Evolutionary conservation across 2,797 vertebrate genomes (phyloP).

Genomic region (Rhyacichthys aspro): DNA sequence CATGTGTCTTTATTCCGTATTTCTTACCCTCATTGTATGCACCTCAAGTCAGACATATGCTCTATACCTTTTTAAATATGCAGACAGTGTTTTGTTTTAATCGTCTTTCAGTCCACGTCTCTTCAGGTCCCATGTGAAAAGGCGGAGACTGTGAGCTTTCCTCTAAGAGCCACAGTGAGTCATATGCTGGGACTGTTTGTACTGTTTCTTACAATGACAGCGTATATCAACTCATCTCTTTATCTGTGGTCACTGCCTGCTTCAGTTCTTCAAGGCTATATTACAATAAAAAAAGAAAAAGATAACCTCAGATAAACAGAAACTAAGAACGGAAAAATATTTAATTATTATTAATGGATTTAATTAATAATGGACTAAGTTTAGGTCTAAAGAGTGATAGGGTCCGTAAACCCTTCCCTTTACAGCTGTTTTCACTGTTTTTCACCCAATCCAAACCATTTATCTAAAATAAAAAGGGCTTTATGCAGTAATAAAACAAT

Average conservation of each 20-base stretch:
- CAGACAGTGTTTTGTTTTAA: neutral
- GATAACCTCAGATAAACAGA: no score
- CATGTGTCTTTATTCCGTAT: conserved; percentile 22
- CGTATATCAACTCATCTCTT: conserved; percentile 12
- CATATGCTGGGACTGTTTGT: conserved; percentile 20
- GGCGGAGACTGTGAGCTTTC: conserved; percentile 17
- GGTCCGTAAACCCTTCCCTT: no score
- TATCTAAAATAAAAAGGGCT: no score
- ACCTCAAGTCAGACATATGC: conserved; percentile 14
- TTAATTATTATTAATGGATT: no score
- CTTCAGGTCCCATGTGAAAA: conserved; percentile 28
- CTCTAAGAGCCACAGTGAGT: conserved; percentile 27
- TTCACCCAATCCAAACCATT: no score
- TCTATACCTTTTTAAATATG: no score
- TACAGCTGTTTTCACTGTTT: no score
- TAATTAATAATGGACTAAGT: no score
- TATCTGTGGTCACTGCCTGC: neutral
- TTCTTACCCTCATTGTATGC: conserved; percentile 6
- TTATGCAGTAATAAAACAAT: no score
- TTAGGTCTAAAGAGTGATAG: no score
- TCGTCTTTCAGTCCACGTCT: conserved; percentile 22
- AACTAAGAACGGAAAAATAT: no score
- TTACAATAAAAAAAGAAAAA: neutral
- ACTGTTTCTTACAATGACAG: conserved; percentile 8
- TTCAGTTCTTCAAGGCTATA: neutral